Conservation (phyloP, 2,888 invertebrate species). For the Choreutis nemorana region DNA sequence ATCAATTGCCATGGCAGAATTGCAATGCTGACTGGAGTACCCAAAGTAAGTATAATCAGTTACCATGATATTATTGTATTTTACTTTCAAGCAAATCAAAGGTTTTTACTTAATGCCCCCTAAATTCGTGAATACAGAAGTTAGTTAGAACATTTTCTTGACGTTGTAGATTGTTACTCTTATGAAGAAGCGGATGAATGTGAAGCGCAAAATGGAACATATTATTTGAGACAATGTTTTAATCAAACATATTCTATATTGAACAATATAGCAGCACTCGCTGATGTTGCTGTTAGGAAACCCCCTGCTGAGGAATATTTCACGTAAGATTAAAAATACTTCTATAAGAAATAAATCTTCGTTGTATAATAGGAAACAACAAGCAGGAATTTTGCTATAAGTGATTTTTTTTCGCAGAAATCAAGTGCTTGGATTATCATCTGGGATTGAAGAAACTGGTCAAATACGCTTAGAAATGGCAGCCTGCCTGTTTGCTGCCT, state of each 20-base stretch:
- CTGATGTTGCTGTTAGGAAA: slow-evolving; percentile 62
- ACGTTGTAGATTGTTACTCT: slow-evolving; percentile 70
- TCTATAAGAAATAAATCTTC: slow-evolving; percentile 3
- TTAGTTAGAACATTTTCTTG: slow-evolving; percentile 1
- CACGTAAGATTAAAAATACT: slow-evolving; percentile 54
- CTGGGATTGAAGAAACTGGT: slow-evolving; percentile 77
- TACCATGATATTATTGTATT: not conserved
- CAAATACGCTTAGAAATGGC: slow-evolving; percentile 74
- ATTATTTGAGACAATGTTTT: slow-evolving; percentile 69
- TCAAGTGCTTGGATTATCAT: slow-evolving; percentile 73
- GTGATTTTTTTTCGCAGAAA: slow-evolving; percentile 40
- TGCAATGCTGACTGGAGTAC: slow-evolving; percentile 78
- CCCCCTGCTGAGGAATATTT: slow-evolving; percentile 80
- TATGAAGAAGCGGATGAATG: slow-evolving; percentile 72
- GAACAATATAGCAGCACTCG: slow-evolving; percentile 63
- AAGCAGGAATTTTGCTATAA: slow-evolving; percentile 3
- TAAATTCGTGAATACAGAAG: not conserved
- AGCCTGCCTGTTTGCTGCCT: slow-evolving; percentile 76
- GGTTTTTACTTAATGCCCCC: not conserved
- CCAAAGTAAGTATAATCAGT: slow-evolving; percentile 46
- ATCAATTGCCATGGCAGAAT: slow-evolving; percentile 75
- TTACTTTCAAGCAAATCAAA: not conserved
- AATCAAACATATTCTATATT: slow-evolving; percentile 63
- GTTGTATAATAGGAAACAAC: slow-evolving; percentile 2
- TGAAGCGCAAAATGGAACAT: slow-evolving; percentile 68